These are phyloP conservation scores for Macroteleia sp. DNA, from an alignment of 2,888 invertebrate genomes.

Conservation along the genomic window DNA sequence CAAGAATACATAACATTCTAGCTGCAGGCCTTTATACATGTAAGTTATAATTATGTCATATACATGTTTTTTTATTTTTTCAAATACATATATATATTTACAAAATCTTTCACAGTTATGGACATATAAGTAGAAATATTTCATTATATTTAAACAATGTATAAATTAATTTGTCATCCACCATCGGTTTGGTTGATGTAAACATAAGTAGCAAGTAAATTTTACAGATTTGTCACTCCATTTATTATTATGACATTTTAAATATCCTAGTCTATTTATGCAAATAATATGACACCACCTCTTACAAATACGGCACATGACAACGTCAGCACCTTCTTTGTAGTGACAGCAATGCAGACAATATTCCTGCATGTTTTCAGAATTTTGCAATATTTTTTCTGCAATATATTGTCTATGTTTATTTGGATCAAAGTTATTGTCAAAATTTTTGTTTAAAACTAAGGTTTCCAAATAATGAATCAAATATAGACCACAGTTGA, in stretches of 20 bases:
- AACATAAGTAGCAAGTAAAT: constrained; percentile 7
- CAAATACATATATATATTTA: too few species aligned
- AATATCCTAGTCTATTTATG: neutral
- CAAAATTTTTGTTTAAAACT: neutral
- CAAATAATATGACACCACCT: constrained; percentile 5
- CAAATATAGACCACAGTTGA: neutral
- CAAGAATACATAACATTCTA: too few species aligned
- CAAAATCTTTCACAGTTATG: too few species aligned
- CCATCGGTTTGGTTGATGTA: neutral
- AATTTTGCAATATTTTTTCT: constrained; percentile 1
- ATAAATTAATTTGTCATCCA: constrained; percentile 1
- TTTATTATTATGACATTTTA: neutral
- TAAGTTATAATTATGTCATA: too few species aligned
- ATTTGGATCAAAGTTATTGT: neutral
- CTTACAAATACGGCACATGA: constrained; percentile 8
- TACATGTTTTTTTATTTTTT: too few species aligned
- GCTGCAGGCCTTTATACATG: too few species aligned
- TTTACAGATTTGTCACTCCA: neutral
- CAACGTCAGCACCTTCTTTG: neutral
- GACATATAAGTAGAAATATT: too few species aligned
- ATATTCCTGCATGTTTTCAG: constrained; percentile 12
- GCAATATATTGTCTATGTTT: neutral
- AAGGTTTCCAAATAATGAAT: constrained; percentile 12
- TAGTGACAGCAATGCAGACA: constrained; percentile 10
- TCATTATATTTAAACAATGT: too few species aligned